phyloP scores from a whole-genome alignment of 2,797 vertebrate genomes.

The Iguana delicatissima region DNA sequence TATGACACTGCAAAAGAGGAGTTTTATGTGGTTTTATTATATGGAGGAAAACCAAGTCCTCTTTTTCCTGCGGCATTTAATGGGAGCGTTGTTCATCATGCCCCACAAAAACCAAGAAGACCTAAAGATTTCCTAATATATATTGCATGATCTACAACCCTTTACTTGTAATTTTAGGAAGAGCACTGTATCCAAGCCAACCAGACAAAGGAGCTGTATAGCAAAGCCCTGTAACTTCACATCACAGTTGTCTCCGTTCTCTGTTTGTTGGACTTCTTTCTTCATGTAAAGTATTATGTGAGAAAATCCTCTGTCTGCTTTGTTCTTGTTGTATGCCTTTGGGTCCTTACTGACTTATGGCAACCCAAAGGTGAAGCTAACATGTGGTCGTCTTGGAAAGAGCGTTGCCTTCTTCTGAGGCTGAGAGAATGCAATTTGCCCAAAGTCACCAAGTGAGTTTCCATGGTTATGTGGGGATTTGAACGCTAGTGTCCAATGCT shows the following conservation, averaged over 20 bases:
- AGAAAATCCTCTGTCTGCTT: background rate
- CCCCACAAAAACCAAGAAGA: background rate
- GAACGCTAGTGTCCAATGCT: too few relatives aligned
- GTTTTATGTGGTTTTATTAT: background rate
- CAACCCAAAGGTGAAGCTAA: too few relatives aligned
- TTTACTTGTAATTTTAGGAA: background rate
- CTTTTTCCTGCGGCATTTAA: background rate
- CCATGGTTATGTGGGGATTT: too few relatives aligned
- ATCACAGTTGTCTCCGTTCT: constrained; percentile 35
- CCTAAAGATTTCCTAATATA: background rate
- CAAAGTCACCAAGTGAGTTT: too few relatives aligned
- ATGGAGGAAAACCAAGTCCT: background rate
- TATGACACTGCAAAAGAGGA: background rate
- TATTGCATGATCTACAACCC: background rate
- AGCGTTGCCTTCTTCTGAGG: too few relatives aligned
- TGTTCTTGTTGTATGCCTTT: too few relatives aligned
- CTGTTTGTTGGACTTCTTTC: background rate
- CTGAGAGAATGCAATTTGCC: too few relatives aligned
- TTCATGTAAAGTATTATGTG: background rate
- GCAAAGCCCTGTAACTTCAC: background rate
- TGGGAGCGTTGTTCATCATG: constrained; percentile 1
- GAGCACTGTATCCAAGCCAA: background rate
- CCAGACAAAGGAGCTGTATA: background rate
- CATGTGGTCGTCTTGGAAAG: too few relatives aligned
- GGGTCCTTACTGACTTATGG: too few relatives aligned